Evolutionary conservation across 1,140 invertebrate genomes (phyloP).

Genomic region (Plodia interpunctella): DNA sequence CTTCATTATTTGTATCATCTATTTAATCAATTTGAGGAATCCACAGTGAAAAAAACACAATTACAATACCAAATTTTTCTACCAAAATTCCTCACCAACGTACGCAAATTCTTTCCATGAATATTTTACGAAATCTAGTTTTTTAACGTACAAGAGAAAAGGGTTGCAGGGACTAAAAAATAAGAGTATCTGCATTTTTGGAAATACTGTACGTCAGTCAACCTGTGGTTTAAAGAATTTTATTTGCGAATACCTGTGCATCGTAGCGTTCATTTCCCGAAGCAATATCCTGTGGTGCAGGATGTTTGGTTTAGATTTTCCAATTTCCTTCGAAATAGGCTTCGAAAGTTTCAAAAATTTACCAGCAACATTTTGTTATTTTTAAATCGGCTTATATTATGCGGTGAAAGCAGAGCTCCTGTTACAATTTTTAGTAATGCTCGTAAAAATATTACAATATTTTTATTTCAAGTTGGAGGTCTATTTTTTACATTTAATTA

Average conservation of each 20-base stretch:
- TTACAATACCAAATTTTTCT: no score
- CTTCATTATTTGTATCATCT: no score
- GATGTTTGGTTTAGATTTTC: conserved; percentile 42
- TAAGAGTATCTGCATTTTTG: neutral
- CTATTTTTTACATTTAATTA: neutral
- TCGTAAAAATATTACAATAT: neutral
- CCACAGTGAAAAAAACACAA: no score
- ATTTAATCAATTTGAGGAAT: no score
- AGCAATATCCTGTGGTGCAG: conserved; percentile 33
- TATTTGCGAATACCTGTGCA: conserved; percentile 3
- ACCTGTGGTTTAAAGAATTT: conserved; percentile 5
- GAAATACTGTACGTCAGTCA: neutral
- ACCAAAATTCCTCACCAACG: neutral
- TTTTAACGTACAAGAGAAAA: neutral
- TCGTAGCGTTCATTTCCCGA: conserved; percentile 34
- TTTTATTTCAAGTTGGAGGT: neutral
- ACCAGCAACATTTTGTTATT: neutral
- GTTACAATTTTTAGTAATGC: neutral
- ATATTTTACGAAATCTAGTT: neutral
- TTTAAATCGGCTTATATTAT: conserved; percentile 5
- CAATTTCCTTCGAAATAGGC: conserved; percentile 36
- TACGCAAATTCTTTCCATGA: neutral
- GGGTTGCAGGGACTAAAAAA: neutral
- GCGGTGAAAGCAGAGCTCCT: neutral
- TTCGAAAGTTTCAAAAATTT: conserved; percentile 35